These are phyloP conservation scores for Anadara kagoshimensis DNA, from an alignment of 1,140 invertebrate genomes.

Conservation along the genomic window DNA sequence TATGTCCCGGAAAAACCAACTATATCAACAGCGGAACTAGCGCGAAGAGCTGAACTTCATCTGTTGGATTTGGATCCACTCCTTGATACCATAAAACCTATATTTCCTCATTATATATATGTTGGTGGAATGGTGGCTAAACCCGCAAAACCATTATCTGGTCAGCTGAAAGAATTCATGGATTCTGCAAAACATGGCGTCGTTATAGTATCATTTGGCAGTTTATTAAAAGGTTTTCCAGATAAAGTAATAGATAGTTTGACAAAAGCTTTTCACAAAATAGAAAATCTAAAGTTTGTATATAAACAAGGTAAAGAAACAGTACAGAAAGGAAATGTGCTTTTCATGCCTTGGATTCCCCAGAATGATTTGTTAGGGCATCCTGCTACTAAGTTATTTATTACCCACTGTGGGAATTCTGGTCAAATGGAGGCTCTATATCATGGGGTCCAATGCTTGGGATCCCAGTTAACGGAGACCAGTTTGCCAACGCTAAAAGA, in stretches of 20 bases:
- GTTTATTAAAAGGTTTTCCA: conserved; percentile 29
- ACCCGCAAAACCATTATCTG: conserved; percentile 24
- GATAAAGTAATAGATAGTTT: conserved; percentile 28
- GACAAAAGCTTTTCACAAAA: conserved; percentile 22
- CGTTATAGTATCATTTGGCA: conserved; percentile 51
- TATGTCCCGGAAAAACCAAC: neutral
- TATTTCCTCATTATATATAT: conserved; percentile 45
- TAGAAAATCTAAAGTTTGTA: conserved; percentile 28
- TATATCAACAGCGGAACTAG: neutral
- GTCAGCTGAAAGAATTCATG: conserved; percentile 35
- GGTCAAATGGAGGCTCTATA: conserved; percentile 52
- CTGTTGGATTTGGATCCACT: conserved; percentile 45
- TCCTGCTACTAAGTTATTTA: conserved; percentile 67
- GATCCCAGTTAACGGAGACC: conserved; percentile 83
- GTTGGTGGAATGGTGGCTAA: conserved; percentile 40
- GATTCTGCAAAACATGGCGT: conserved; percentile 43
- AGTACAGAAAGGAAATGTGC: conserved; percentile 28
- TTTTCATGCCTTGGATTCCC: conserved; percentile 50
- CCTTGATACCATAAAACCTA: conserved; percentile 42
- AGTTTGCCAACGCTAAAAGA: conserved; percentile 74
- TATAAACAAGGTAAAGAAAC: conserved; percentile 26
- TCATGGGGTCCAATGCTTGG: conserved; percentile 74
- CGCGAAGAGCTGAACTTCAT: conserved; percentile 29
- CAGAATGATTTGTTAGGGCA: conserved; percentile 75
- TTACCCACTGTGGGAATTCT: conserved; percentile 57